Base-by-base conservation (phyloP, 2,113 vertebrate species). In the Scartelaos histophorus region DNA sequence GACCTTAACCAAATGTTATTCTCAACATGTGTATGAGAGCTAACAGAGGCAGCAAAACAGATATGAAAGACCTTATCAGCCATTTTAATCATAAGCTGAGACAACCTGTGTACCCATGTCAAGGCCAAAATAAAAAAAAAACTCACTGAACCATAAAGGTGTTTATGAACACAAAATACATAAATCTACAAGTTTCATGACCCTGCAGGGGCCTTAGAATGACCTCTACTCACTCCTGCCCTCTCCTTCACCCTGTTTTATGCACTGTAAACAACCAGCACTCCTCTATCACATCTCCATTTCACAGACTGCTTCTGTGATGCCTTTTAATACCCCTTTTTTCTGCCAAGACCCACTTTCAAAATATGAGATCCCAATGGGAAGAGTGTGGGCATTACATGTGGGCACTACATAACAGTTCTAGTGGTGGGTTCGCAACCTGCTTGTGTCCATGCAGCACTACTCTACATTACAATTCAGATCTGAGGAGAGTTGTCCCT, bases 201-300 rank as follows among this genome's bases (percentile, higher is more conserved):
- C 71, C 57, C 53, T 54, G 60, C 38, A 43, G 71, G 25, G 75
- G 72, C 29, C 56, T n/a, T 25, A 70, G 49, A 34, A 69, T 66
- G 73, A 84, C 81, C 85, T 87, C 25, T 49, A 79, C 58, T 84
- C 71, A 67, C 54, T 47, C 22, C 72, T 82, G 66, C 83, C 87
- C 83, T 85, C 47, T 83, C 74, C 35, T 82, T 84, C 75, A 82
- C 67, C 79, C 76, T 1, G 10, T 58, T 29, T 24, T 11, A 71
- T 43, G 29, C 38, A 3, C 11, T 73, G 70, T 75, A 72, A 61
- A 61, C 46, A 66, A 17, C 16, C 17, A n/a, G 25, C 34, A 11
- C 22, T 10, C 11, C 0, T 54, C 24, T 49, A 21, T 58, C 0
- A 57, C 2, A 62, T 45, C 56, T 64, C 17, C 46, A 43, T 0